Base-by-base conservation (phyloP, 2,888 invertebrate species). In the Epirrhoe tristata region DNA sequence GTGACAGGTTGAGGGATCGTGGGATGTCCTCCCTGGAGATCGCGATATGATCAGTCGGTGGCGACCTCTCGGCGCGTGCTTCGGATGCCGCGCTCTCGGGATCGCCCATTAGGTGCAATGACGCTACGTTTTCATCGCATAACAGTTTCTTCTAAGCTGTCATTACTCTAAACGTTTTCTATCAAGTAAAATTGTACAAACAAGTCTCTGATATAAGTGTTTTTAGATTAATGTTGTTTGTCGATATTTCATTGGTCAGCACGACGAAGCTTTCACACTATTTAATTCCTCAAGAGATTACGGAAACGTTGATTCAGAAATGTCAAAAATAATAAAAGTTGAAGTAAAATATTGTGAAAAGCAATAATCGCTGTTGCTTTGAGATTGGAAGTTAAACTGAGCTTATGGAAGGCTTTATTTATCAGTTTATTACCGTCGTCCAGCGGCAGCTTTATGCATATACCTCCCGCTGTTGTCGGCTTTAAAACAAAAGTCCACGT, bases 81-180 rank as follows among this genome's bases (percentile, higher is more conserved):
- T 91, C 83, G 84, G 84, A 91, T 91, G 84, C 91, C 87, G 81
- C 75, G 74, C 81, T 77, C 81, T 81, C 51, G 81, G 86, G 86
- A 87, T 91, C 88, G 88, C 85, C 91, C 90, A 93, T 93, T 93
- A 92, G 87, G 74, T 82, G 78, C 86, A 83, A 92, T 93, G 93
- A 93, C 92, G 86, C 76, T 84, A 88, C 88, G 82, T 81, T 91
- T 92, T 90, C 86, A 82, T 74, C 79, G 70, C 74, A 81, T 77
- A 68, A 81, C 83, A 81, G 78, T 80, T 85, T 82, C 82, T 85
- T 82, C 82, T 81, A 86, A 84, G 85, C 90, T 80, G 82, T 89
- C 84, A 92, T 91, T 90, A 91, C 81, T 78, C 63, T 91, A 91
- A 93, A 88, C 88, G 88, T 81, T 89, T 85, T 85, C 84, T 85